Base-by-base conservation (phyloP, 1,140 invertebrate species). In the Lethocerus indicus region DNA sequence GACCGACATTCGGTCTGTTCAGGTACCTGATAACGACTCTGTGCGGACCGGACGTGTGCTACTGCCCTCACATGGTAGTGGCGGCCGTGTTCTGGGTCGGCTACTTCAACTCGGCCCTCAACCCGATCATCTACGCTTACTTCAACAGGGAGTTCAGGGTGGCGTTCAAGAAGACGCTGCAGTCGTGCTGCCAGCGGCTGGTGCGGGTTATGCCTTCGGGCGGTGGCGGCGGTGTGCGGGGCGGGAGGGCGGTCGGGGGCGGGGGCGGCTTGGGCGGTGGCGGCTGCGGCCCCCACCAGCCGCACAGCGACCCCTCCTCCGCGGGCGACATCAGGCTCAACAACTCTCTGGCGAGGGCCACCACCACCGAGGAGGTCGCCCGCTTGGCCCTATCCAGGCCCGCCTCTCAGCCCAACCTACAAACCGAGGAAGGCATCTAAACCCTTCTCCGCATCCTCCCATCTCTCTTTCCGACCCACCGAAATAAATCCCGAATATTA, bases 61-160 rank as follows among this genome's bases (percentile, higher is more conserved):
- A 78, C 24, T 81, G 76, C 47, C 83, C 84, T 0, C 74, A 75
- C 1, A 68, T 83, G 3, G 75, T 93, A 12, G 85, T 91, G 2
- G 82, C 83, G 0, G 74, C 80, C 1, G 76, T 95, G 9, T 95
- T 95, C 69, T 98, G 93, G 93, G 83, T 96, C 16, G 93, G 92
- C 3, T 97, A 96, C 70, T 88, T 92, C 69, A 96, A 96, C 68
- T 93, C 88, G 20, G 87, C 87, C n/a, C 72, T 94, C 20, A 95
- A 96, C 65, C 91, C 91, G 0, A 73, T 94, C 50, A 93, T 95
- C 60, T 97, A 97, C 71, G 90, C 89, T 16, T 95, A 95, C 64
- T 96, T 94, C 73, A 95, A 96, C 67, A 71, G 87, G 36, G 92
- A 96, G 63, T 97, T 97, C 64, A 73, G 91, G 51, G 81, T 79